phyloP scores from a whole-genome alignment of 2,113 vertebrate genomes.

The Percina caprodes region DNA sequence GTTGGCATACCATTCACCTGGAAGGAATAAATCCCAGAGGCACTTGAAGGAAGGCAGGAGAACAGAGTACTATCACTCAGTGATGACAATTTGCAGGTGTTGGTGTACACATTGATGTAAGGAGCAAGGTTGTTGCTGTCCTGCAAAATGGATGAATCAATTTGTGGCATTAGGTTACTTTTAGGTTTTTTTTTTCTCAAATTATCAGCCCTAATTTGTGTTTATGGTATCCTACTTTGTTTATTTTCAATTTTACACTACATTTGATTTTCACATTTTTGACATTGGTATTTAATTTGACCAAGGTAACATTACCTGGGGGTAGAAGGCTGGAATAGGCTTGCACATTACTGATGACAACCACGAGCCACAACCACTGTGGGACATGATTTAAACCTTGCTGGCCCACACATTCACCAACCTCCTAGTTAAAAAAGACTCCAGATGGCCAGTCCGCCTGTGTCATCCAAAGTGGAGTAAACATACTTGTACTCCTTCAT shows the following conservation, averaged over 20 bases:
- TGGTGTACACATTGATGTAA: neutral
- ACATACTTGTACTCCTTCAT: slow-evolving; percentile 42
- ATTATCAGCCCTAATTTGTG: neutral
- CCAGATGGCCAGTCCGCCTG: slow-evolving; percentile 63
- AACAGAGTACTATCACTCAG: slow-evolving; percentile 11
- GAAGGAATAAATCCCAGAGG: slow-evolving; percentile 21
- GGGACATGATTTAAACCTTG: slow-evolving; percentile 48
- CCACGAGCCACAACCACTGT: slow-evolving; percentile 13
- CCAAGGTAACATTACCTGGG: slow-evolving; percentile 26
- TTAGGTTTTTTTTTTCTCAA: slow-evolving; percentile 13
- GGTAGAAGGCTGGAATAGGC: slow-evolving; percentile 3
- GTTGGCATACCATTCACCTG: slow-evolving; percentile 7
- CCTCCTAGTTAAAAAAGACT: slow-evolving; percentile 16
- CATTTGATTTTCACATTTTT: slow-evolving; percentile 54
- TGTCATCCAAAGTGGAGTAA: slow-evolving; percentile 58
- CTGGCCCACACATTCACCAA: slow-evolving; percentile 47
- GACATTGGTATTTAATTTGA: slow-evolving; percentile 6
- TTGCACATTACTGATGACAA: slow-evolving; percentile 21
- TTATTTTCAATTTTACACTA: slow-evolving; percentile 47
- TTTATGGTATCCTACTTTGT: neutral
- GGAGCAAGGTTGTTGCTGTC: neutral
- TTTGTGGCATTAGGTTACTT: slow-evolving; percentile 28
- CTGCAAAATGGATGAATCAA: slow-evolving; percentile 53
- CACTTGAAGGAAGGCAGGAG: slow-evolving; percentile 27
- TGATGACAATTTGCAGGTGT: neutral